Evolutionary conservation across 2,113 vertebrate species (phyloP), one percentile per base, ranked within the genome.

Genomic region (Brachypodius melanocephalos): DNA sequence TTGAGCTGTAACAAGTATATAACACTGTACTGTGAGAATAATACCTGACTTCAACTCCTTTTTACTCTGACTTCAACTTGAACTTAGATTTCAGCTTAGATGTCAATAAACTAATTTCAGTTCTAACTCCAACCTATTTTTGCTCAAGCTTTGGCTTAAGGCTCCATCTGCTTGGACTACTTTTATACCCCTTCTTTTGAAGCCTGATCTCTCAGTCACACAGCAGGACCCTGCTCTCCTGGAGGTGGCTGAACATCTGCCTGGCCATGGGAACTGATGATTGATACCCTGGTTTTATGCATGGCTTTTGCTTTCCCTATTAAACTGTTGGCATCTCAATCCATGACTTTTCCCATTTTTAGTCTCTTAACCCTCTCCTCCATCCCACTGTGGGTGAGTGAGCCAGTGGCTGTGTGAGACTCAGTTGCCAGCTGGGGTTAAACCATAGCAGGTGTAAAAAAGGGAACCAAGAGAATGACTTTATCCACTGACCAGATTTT

Each of bases 341-440:
- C 28, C 38, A 21, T 4, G 14, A 29, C 5, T 40, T 51, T 31
- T 59, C 17, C 31, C 20, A 24, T 51, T 73, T 62, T 65, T 29
- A 14, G 4, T 45, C 16, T 45, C 42, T 42, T 25, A 34, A 11
- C 13, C 7, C 17, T 78, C 28, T 59, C 14, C 38, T 59, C 43
- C 38, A 18, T 51, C 43, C 24, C 9, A 11, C 26, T 17, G 20
- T 19, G 25, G 8, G 6, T 12, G 19, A 51, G 13, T 21, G 28
- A 77, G 32, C 5, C 9, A 40, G 25, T 0, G 0, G 17, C 25
- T 22, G 7, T 34, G 9, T 28, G 52, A 46, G 8, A 40, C 10
- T 36, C 31, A 26, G 21, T 22, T 52, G 10, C 17, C 38, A 52
- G 40, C 45, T 59, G 31, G n/a, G 17, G 20, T 66, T 73, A 73